Percentiles rank a stretch among this genome's conserved stretches.
Conservation (phyloP, 2,888 invertebrate species). For the Dugesia japonica region DNA sequence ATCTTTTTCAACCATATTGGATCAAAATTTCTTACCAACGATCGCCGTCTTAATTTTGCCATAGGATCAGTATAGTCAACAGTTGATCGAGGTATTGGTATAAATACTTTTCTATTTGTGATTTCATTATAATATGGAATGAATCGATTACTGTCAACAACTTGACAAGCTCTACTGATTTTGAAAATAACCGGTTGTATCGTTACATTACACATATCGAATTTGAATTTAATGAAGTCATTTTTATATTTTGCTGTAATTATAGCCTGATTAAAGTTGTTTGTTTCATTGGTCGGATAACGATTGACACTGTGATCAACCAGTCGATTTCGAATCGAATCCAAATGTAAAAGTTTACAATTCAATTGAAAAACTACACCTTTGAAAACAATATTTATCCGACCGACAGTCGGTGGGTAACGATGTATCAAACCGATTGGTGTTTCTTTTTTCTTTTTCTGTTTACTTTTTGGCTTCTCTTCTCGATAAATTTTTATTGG, state of each 20-base stretch:
- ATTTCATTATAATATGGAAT: constrained; percentile 3
- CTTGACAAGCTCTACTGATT: background rate
- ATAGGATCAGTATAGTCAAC: background rate
- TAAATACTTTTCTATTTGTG: background rate
- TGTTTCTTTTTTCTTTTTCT: background rate
- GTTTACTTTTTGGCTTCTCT: background rate
- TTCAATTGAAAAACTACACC: background rate
- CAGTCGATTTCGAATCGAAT: background rate
- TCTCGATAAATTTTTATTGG: background rate
- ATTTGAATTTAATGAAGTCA: background rate
- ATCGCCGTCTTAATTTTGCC: background rate
- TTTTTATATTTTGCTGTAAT: background rate
- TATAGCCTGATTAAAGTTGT: background rate
- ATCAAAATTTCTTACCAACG: background rate
- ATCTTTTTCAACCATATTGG: background rate
- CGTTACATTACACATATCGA: background rate
- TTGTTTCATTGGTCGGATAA: background rate
- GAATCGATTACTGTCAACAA: background rate
- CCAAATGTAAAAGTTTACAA: background rate
- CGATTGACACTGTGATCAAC: background rate
- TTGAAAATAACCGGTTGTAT: constrained; percentile 5
- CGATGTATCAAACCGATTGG: background rate
- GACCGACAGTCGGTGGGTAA: background rate
- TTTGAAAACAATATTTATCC: background rate
- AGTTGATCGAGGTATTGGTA: background rate